Conservation (phyloP, 2,113 vertebrate species). For the Phocoena sinus region DNA sequence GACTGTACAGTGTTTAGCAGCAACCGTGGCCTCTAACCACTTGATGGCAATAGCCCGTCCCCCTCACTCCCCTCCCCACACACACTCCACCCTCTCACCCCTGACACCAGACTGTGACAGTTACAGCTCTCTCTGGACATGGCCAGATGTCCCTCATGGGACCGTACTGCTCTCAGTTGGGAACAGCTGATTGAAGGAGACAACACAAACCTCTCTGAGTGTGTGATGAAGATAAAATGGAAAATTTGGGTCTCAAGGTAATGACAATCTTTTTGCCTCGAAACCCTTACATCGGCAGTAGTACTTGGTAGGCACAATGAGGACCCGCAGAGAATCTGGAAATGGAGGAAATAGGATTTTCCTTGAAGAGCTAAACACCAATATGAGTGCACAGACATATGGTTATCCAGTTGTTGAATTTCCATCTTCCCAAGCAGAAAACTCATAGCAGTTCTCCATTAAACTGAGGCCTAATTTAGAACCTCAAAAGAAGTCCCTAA, state of each 20-base stretch:
- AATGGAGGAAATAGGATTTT: background rate
- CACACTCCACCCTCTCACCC: no score
- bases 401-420: accelerated
- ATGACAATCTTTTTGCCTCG: background rate
- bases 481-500: background rate
- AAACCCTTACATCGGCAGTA: background rate
- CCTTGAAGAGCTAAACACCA: background rate
- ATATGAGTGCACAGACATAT: accelerated
- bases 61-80: no score
- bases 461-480: background rate
- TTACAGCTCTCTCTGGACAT: accelerated
- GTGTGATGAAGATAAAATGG: background rate
- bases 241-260: background rate
- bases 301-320: background rate
- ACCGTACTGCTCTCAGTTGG: accelerated
- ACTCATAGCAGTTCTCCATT: background rate
- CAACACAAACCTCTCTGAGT: background rate
- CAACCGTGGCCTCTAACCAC: background rate
- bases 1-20: no score
- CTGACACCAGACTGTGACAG: background rate
- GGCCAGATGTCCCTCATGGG: background rate
- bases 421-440: background rate
- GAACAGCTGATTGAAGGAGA: background rate
- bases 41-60: background rate
- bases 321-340: background rate